Conservation (phyloP, 2,797 vertebrate genomes). For the Dermochelys coriacea region DNA sequence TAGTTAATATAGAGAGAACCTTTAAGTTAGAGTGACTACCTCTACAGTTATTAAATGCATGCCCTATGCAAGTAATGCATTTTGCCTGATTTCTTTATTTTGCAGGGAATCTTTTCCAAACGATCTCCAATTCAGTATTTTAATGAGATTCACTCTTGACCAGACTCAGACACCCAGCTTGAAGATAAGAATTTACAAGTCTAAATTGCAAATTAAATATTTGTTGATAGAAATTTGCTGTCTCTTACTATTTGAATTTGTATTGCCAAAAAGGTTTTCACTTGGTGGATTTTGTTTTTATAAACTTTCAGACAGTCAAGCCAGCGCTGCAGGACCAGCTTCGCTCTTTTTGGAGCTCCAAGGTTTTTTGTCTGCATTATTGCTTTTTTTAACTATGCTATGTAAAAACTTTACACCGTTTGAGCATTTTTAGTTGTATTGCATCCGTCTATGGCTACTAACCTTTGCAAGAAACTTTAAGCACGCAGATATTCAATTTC, state of each 20-base stretch:
- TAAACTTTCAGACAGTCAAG: constrained; percentile 86
- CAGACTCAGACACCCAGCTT: constrained; percentile 98
- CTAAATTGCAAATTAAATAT: neutral
- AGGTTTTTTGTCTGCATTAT: constrained; percentile 85
- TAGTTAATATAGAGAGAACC: neutral
- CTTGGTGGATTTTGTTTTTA: constrained; percentile 84
- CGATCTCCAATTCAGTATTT: constrained; percentile 97
- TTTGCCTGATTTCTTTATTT: constrained; percentile 49
- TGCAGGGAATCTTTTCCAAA: constrained; percentile 96
- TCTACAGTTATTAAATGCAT: neutral
- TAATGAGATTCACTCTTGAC: constrained; percentile 99
- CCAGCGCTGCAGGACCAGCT: constrained; percentile 86
- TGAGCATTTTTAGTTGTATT: constrained; percentile 74
- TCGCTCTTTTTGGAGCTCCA: constrained; percentile 86
- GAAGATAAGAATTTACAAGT: constrained; percentile 86
- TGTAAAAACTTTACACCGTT: constrained; percentile 71
- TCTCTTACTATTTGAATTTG: constrained; percentile 48
- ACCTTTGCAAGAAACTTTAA: constrained; percentile 74
- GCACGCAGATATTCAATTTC: constrained; percentile 75
- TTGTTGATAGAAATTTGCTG: neutral
- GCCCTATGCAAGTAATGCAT: fast-evolving
- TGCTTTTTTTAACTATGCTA: constrained; percentile 79
- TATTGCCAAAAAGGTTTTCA: constrained; percentile 63
- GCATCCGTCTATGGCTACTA: constrained; percentile 80
- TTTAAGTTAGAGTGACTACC: neutral